Conservation (phyloP, 2,797 vertebrate species). For the Pelobates cultripes region DNA sequence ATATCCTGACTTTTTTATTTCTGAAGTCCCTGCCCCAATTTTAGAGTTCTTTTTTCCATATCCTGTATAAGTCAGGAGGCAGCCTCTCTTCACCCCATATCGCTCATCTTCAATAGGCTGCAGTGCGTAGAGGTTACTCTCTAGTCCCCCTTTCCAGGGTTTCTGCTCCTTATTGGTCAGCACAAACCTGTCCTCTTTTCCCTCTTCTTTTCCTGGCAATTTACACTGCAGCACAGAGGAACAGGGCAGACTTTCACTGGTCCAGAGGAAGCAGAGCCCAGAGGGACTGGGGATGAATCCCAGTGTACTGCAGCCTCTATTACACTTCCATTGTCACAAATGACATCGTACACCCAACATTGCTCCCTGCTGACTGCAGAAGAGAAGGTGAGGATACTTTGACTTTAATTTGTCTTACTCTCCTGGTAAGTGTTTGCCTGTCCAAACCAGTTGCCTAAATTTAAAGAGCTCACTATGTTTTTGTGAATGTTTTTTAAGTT, state of each 20-base stretch:
- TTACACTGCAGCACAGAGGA: constrained; percentile 43
- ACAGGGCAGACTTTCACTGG: constrained; percentile 35
- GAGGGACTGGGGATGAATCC: constrained; percentile 47
- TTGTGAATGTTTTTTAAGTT: not conserved
- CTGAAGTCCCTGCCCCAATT: not conserved
- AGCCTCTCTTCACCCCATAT: not conserved
- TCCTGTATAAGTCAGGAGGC: not conserved
- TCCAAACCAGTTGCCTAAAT: not conserved
- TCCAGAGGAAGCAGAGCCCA: constrained; percentile 43
- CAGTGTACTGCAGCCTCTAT: constrained; percentile 52
- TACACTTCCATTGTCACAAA: constrained; percentile 49
- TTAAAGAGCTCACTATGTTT: not conserved
- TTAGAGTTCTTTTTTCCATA: constrained; percentile 7
- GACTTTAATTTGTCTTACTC: not conserved
- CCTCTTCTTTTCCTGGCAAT: constrained; percentile 50
- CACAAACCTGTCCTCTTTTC: constrained; percentile 52
- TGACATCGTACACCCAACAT: constrained; percentile 42
- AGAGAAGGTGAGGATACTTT: constrained; percentile 41
- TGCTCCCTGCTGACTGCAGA: constrained; percentile 34
- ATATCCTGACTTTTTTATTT: not conserved
- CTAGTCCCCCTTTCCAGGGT: constrained; percentile 24
- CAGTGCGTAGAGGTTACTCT: constrained; percentile 44
- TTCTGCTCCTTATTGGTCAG: constrained; percentile 44
- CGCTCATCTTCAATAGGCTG: constrained; percentile 30
- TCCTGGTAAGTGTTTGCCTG: constrained; percentile 35